Evolutionary conservation across 2,888 invertebrate species (phyloP).

Genomic region (Coelopa pilipes): DNA sequence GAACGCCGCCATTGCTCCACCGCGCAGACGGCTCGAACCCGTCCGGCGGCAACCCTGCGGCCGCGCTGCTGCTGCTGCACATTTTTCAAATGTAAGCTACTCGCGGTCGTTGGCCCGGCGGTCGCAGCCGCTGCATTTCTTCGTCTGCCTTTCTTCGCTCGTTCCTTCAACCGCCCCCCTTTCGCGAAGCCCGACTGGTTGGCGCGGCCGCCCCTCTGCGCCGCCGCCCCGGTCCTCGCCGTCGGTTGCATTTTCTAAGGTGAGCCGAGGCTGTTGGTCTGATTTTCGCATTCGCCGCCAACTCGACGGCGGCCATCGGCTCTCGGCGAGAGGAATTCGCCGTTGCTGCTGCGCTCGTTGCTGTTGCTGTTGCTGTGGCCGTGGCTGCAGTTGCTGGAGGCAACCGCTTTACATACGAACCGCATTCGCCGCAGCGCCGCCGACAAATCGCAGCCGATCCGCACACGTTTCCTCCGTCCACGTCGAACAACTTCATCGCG

Average conservation of each 20-base stretch:
- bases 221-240: slow-evolving; percentile 21
- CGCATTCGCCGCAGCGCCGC: not conserved
- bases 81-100: slow-evolving; percentile 67
- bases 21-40: not conserved
- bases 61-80: slow-evolving; percentile 52
- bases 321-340: slow-evolving; percentile 41
- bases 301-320: slow-evolving; percentile 4
- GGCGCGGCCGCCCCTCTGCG: slow-evolving; percentile 18
- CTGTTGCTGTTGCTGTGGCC: slow-evolving; percentile 2
- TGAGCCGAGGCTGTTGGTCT: slow-evolving; percentile 63
- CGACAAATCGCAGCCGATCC: too few relatives aligned
- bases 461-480: not conserved
- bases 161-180: not conserved
- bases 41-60: not conserved
- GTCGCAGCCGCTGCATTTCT: not conserved
- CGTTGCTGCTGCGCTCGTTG: not conserved
- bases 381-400: not conserved
- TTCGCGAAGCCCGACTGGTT: slow-evolving; percentile 7
- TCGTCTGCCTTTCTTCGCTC: too few relatives aligned
- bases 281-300: slow-evolving; percentile 49
- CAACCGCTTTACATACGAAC: slow-evolving; percentile 12
- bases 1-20: not conserved
- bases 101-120: slow-evolving; percentile 65
- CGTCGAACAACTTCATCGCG: too few relatives aligned
- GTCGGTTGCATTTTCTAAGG: slow-evolving; percentile 58